phyloP scores from a whole-genome alignment of 1,140 invertebrate genomes.

The Pseudomyrmex concolor region DNA sequence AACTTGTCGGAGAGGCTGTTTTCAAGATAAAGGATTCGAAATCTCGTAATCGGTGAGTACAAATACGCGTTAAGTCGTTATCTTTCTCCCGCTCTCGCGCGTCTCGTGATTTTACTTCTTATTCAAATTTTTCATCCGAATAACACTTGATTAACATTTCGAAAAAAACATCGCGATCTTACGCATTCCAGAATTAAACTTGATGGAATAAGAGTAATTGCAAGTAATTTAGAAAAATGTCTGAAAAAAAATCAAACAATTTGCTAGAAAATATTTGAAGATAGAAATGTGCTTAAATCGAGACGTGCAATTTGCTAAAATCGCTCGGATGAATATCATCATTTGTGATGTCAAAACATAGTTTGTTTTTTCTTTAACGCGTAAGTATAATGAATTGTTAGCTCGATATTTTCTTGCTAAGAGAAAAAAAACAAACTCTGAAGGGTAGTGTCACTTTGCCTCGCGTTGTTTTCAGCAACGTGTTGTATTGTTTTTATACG shows the following conservation, averaged over 20 bases:
- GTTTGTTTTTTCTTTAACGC: neutral
- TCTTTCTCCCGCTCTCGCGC: neutral
- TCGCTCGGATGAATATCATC: neutral
- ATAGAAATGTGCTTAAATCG: constrained; percentile 4
- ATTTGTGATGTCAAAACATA: neutral
- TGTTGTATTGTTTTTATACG: constrained; percentile 41
- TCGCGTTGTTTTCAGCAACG: constrained; percentile 24
- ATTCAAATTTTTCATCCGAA: neutral
- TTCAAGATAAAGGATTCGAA: constrained; percentile 24
- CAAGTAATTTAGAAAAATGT: neutral
- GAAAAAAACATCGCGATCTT: neutral
- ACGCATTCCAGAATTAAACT: neutral
- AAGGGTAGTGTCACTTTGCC: neutral
- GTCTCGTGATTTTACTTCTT: constrained; percentile 22
- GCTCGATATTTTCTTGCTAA: neutral
- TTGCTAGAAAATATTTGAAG: neutral
- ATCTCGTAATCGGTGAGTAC: constrained; percentile 1
- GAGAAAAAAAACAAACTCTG: neutral
- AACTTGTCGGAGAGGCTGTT: constrained; percentile 26
- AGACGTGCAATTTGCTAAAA: too few relatives aligned
- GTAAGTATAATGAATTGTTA: constrained; percentile 1
- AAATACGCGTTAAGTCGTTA: constrained; percentile 26
- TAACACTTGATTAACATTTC: constrained; percentile 10
- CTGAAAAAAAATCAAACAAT: neutral
- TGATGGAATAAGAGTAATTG: neutral